Evolutionary conservation across 2,113 vertebrate genomes (phyloP).

Genomic region (Cranoglanis bouderius): DNA sequence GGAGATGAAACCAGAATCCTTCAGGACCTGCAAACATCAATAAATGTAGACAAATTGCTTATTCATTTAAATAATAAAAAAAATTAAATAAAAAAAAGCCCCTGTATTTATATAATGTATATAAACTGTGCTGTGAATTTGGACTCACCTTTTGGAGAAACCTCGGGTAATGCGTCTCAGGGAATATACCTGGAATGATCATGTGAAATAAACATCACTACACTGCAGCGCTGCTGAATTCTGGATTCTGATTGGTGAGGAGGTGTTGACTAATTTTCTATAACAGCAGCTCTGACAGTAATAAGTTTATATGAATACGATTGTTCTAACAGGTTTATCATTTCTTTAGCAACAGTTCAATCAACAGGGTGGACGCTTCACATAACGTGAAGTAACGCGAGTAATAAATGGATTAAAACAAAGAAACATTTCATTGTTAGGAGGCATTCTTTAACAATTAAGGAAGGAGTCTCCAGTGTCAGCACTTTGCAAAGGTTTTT

Average conservation of each 20-base stretch:
- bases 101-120: no score
- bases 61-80: neutral
- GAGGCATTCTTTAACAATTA: no score
- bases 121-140: neutral
- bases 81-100: no score
- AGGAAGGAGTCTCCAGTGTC: no score
- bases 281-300: neutral
- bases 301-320: neutral
- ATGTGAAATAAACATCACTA: neutral
- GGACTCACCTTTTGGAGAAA: constrained; percentile 85
- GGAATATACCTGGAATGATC: constrained; percentile 83
- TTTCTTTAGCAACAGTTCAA: neutral
- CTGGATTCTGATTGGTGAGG: neutral
- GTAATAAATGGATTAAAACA: no score
- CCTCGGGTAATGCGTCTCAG: constrained; percentile 84
- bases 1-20: constrained; percentile 84
- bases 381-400: no score
- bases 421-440: no score
- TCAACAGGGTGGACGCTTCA: neutral
- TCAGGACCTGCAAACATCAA: constrained; percentile 79
- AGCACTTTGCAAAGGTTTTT: no score
- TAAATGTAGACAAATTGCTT: neutral
- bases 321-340: neutral
- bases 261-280: neutral
- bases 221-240: neutral